Base-by-base conservation (phyloP, 2,888 invertebrate species). In the Myathropa florea region DNA sequence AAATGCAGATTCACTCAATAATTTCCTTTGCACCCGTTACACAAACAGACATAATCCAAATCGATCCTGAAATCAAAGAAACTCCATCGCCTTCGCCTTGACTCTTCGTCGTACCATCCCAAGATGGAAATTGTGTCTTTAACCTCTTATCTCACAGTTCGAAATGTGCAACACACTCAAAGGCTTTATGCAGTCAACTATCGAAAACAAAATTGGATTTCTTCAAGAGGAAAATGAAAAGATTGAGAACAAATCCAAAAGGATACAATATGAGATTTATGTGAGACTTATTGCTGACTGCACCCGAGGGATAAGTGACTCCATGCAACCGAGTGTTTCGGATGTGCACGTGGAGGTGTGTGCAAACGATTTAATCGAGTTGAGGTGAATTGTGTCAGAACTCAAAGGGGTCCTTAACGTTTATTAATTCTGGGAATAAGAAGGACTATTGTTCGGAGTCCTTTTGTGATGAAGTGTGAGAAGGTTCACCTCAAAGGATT, bases 161-260 rank as follows among this genome's bases (percentile, higher is more conserved):
- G 46, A 26, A n/a, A 55, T 21, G 67, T 73, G 36, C 21, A 65
- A 55, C 64, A 72, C 65, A 61, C 73, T 67, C 46, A 60, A 63
- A 26, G n/a, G 53, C 30, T 57, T 36, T 55, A 21, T 33, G 80
- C 70, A 81, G 70, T 81, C 80, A 67, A 73, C 67, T 73, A 73
- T 68, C 61, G 73, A 73, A 67, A 68, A 63, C 63, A 39, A 81
- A 75, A 81, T 81, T 81, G 81, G 64, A 68, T 75, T 81, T 81
- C 28, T 73, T 63, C 28, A 39, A 18, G 30, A 30, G 21, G 14
- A 53, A 53, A 21, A 28, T 12, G 28, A 59, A 26, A 75, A 39
- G 55, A 57, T 18, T 12, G 33, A 53, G 30, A 60, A 73, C 12
- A 60, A 23, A 26, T 59, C 33, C 65, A 59, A 75, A 46, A n/a